These are phyloP conservation scores for Oegoconia quadripuncta DNA, from an alignment of 2,888 invertebrate species.

Conservation along the genomic window DNA sequence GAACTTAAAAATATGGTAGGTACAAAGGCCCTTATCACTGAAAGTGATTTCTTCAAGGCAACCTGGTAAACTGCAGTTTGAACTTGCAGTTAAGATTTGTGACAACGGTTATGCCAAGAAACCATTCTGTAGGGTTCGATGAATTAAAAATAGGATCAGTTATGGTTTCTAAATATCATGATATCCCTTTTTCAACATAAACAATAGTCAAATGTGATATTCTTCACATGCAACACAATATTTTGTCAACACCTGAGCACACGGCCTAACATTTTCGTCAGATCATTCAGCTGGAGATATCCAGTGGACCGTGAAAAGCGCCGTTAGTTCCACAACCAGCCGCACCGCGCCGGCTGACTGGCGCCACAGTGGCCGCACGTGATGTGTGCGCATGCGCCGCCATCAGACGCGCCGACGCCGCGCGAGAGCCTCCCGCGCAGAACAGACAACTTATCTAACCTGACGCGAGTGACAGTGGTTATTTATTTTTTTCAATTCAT, in stretches of 20 bases:
- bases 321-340: conserved; percentile 53
- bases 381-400: conserved; percentile 64
- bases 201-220: no score
- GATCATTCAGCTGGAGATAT: conserved; percentile 39
- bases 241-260: background rate
- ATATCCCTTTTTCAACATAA: no score
- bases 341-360: conserved; percentile 47
- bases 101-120: no score
- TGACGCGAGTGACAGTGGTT: conserved; percentile 61
- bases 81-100: no score
- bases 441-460: conserved; percentile 42
- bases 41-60: no score
- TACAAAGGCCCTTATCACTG: no score
- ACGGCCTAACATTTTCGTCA: conserved; percentile 9
- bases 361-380: conserved; percentile 66
- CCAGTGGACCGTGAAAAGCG: conserved; percentile 56
- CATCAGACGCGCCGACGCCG: conserved; percentile 60
- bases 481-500: conserved; percentile 15
- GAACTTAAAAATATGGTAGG: no score
- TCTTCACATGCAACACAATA: no score
- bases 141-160: no score
- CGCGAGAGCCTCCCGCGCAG: conserved; percentile 72
- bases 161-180: no score
- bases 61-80: no score
- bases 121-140: no score